Evolutionary conservation across 2,113 vertebrate species (phyloP).

Genomic region (Craseonycteris thonglongyai): DNA sequence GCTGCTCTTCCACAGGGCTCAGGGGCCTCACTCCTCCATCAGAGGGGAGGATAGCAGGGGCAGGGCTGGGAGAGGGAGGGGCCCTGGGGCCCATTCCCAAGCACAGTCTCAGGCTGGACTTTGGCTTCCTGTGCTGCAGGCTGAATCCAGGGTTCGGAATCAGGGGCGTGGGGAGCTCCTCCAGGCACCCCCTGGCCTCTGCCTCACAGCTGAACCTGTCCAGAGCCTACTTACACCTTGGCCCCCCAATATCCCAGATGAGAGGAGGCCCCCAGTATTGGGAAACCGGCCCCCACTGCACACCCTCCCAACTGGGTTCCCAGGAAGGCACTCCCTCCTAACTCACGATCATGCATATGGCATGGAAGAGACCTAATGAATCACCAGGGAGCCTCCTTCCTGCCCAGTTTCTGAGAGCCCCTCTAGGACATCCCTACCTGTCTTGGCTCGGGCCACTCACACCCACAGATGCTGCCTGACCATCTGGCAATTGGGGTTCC

Average conservation of each 20-base stretch:
- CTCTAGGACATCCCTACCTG: accelerated
- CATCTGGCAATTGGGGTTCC: background rate
- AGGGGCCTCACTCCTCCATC: too few relatives aligned
- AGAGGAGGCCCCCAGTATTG: background rate
- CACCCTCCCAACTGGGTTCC: background rate
- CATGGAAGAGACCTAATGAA: background rate
- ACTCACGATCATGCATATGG: background rate
- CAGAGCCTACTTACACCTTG: background rate
- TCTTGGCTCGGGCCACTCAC: accelerated
- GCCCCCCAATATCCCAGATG: background rate
- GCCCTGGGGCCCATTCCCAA: background rate
- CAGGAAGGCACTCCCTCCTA: background rate
- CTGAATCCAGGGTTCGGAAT: accelerated
- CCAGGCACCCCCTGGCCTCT: background rate
- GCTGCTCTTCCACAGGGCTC: accelerated
- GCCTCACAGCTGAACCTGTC: background rate
- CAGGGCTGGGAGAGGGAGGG: background rate
- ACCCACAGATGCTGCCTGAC: accelerated
- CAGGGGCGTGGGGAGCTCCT: background rate
- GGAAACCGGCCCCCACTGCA: too few relatives aligned
- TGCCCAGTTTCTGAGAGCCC: background rate
- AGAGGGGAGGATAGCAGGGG: background rate
- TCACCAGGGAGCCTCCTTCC: background rate
- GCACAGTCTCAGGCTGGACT: background rate
- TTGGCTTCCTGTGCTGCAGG: background rate